Base-by-base conservation (phyloP, 2,888 invertebrate species). In the Nebria brevicollis region DNA sequence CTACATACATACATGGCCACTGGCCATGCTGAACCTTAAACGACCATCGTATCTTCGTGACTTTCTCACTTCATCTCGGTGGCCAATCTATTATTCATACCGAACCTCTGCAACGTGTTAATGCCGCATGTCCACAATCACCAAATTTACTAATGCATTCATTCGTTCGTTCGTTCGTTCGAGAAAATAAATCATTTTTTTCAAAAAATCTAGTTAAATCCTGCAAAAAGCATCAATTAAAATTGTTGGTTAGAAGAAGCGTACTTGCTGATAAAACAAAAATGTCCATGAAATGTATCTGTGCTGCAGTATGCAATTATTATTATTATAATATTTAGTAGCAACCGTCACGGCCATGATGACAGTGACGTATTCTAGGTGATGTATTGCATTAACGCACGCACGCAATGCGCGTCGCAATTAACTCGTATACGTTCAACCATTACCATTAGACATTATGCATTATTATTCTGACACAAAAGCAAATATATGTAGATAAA, bases 11-110 rank as follows among this genome's bases (percentile, higher is more conserved):
- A 20, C 20, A 20, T 20, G 20, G 20, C n/a, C 34, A 41, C 72
- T 34, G 73, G 13, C 43, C 10, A 25, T 34, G 41, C 73, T 15
- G 15, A 25, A 68, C 68, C 68, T 20, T 20, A 11, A 68, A 25
- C 68, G 43, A 43, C 43, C 43, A 54, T 20, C 73, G 41, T 41
- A 73, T 73, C 73, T 73, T 42, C n/a, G 70, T 34, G 70, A 70
- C 70, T 70, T 75, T 75, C 75, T 43, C 75, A 75, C 75, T 75
- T 75, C 75, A 75, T 75, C 75, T 75, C 65, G 20, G 20, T 20
- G 25, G 42, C 75, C 75, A n/a, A 75, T 75, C 26, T 75, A 75
- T 75, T 75, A 75, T 75, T 75, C 75, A 75, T 75, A 34, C 34
- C 75, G 75, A 75, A 75, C 64, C 42, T n/a, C 73, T 41, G 42